A percentile compares a stretch with the other conserved stretches of the same genome.
Conservation (phyloP, 2,888 invertebrate genomes). For the Drosophila trichaetosa region DNA sequence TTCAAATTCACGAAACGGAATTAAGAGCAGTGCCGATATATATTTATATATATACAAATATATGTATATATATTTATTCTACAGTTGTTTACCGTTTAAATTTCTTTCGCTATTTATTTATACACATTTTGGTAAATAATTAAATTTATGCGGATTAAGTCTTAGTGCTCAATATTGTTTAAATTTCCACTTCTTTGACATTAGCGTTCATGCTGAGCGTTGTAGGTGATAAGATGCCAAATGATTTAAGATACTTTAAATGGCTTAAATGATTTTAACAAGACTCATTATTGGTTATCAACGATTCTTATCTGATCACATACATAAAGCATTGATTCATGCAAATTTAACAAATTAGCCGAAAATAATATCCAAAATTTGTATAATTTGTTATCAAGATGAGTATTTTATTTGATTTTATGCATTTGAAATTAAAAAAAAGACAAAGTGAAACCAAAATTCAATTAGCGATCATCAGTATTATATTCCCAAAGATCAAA, state of each 20-base stretch:
- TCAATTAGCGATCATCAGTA: slow-evolving; percentile 16
- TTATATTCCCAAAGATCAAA: slow-evolving; percentile 21
- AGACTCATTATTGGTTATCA: neutral
- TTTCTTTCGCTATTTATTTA: neutral
- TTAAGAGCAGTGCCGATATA: neutral
- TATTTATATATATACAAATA: neutral
- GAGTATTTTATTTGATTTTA: slow-evolving; percentile 17
- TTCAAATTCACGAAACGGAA: neutral
- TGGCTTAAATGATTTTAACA: neutral
- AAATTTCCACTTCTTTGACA: neutral
- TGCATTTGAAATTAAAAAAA: slow-evolving; percentile 1
- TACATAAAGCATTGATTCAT: slow-evolving; percentile 3
- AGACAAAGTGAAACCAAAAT: neutral
- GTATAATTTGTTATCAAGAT: slow-evolving; percentile 39
- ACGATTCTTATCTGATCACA: neutral
- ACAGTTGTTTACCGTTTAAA: neutral
- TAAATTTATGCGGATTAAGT: neutral
- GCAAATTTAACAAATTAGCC: slow-evolving; percentile 21
- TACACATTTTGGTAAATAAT: neutral
- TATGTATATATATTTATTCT: neutral
- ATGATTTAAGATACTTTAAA: neutral
- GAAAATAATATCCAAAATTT: slow-evolving; percentile 19
- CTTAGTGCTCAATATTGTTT: neutral
- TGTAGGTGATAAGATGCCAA: neutral
- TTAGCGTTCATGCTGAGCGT: neutral